Evolutionary conservation across 2,888 invertebrate species (phyloP), one percentile per base, ranked within the genome.

Genomic region (Drosophila anomalata): DNA sequence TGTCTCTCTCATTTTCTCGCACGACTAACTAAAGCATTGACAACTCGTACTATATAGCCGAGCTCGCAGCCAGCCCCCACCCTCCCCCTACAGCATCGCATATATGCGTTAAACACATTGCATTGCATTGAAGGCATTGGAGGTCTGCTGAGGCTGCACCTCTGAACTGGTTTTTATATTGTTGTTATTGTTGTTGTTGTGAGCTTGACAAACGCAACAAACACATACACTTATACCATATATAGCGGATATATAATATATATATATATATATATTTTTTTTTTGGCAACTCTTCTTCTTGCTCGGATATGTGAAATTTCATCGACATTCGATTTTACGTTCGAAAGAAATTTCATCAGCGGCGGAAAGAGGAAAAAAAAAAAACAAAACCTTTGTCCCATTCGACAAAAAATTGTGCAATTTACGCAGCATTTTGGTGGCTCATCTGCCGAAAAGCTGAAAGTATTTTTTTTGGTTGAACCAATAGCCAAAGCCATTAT

Each of bases 11-110:
- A 67, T 41, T 54, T 41, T 60, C 61, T 62, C 60, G 87, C 76
- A 80, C 81, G 81, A 87, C 87, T 82, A 84, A 82, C 85, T 85
- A 75, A 82, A 82, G 85, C 87, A 81, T 78, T 81, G 85, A 82
- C 85, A 87, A 87, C 75, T 80, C 81, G 85, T 81, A 74, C 73
- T 73, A 73, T 73, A 73, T 72, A 76, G 76, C 51, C 36, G 62
- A 9, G 29, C 22, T 29, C 66, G 47, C 24, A 63, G 67, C 36
- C 8, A 14, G 44, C 44, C 44, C 54, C 55, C 33, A 14, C 46
- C 14, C 22, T n/a, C 53, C 24, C 29, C 57, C 44, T 47, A 51
- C 53, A 62, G 63, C 63, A 66, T 50, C 63, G 39, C 60, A 68
- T 52, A 50, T 67, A 50, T 67, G 66, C 78, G 76, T 68, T 79